A percentile compares a stretch with the other conserved stretches of the same genome.
phyloP scores from a whole-genome alignment of 1,140 invertebrate genomes.

The Euwallacea fornicatus region DNA sequence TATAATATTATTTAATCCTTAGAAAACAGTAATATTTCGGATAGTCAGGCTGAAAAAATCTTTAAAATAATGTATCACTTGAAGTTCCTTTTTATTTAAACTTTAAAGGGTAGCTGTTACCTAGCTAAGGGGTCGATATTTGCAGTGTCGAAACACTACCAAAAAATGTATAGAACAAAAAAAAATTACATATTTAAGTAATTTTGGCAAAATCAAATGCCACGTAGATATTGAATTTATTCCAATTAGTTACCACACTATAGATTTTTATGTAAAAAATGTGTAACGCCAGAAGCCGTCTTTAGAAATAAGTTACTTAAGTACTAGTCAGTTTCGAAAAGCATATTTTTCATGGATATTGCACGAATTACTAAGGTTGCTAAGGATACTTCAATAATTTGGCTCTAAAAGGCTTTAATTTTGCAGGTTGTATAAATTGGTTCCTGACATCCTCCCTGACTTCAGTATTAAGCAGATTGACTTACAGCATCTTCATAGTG shows the following conservation, averaged over 20 bases:
- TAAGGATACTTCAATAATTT: background rate
- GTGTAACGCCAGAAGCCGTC: background rate
- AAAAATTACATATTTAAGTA: too few species aligned
- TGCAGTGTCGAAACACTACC: too few species aligned
- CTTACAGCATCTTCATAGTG: slow-evolving; percentile 32
- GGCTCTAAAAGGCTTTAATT: background rate
- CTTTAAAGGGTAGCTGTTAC: too few species aligned
- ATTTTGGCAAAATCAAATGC: too few species aligned
- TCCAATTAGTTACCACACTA: background rate
- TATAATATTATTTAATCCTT: too few species aligned
- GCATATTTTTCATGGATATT: background rate
- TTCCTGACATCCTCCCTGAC: slow-evolving; percentile 14
- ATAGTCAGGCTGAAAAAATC: too few species aligned
- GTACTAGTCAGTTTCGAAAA: background rate
- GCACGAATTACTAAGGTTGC: background rate
- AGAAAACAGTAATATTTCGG: too few species aligned
- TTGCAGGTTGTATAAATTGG: slow-evolving; percentile 29
- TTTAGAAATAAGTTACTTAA: background rate
- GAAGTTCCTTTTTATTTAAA: too few species aligned
- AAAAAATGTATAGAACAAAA: too few species aligned
- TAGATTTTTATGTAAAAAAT: background rate
- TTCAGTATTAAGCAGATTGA: slow-evolving; percentile 26
- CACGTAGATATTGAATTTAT: background rate
- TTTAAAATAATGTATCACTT: too few species aligned
- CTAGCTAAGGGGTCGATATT: too few species aligned